Conservation (phyloP, 2,888 invertebrate species). For the Leptothorax acervorum region DNA sequence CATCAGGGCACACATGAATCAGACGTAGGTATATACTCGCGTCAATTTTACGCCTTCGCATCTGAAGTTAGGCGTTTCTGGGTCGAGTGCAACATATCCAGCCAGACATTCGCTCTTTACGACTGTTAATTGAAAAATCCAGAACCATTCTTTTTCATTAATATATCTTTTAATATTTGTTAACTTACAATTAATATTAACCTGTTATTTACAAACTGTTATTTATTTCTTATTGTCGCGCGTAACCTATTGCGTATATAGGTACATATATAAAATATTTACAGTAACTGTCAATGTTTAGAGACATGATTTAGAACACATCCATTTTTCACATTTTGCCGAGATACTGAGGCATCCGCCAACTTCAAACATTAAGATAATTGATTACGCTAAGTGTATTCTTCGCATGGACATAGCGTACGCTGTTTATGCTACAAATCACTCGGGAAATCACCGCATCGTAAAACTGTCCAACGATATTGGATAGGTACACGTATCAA, state of each 20-base stretch:
- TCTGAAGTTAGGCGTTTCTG: background rate
- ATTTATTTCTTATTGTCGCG: background rate
- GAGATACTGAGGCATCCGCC: background rate
- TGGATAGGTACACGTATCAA: background rate
- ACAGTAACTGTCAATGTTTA: background rate
- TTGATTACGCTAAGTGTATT: background rate
- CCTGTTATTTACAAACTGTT: background rate
- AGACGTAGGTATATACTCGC: conserved; percentile 40
- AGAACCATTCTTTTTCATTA: background rate
- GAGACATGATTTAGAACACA: background rate
- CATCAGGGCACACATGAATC: conserved; percentile 66
- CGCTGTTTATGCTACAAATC: background rate
- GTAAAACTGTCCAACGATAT: background rate
- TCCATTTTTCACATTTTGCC: background rate
- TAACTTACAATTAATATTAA: background rate
- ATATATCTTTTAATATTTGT: background rate
- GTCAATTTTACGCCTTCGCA: background rate
- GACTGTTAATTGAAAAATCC: background rate
- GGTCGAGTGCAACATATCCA: background rate
- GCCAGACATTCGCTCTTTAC: background rate
- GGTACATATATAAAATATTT: background rate
- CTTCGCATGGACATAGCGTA: background rate
- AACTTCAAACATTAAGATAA: background rate
- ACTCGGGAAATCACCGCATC: background rate
- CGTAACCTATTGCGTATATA: background rate